Base-by-base conservation (phyloP, 2,113 vertebrate species). In the Elephas maximus region DNA sequence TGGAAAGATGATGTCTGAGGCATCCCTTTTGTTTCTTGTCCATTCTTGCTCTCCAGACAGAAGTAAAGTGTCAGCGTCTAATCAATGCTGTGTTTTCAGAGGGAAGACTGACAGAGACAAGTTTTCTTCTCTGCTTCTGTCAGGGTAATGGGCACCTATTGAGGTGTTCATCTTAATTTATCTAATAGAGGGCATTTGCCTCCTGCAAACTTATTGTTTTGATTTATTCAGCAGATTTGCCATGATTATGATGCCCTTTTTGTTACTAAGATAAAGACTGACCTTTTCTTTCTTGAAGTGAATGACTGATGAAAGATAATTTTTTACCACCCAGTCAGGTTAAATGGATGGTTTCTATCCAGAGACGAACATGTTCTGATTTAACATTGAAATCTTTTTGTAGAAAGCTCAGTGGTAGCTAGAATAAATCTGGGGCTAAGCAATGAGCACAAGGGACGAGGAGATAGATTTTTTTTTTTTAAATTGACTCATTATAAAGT, bases 301-400 rank as follows among this genome's bases (percentile, higher is more conserved):
- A 95, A 91, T 97, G 94, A 94, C 65, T 90, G 73, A 95, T 96
- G 84, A 96, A 69, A 95, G 87, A 95, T 37, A 71, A 57, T 53
- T 82, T 57, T 71, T 79, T 24, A 92, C 74, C 20, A 67, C 33
- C n/a, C 15, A 26, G 33, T 91, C 44, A n/a, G 57, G 41, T 92
- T 98, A 95, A 95, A 95, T 97, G 69, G 60, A 88, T 93, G 53
- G 73, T 88, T 95, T 97, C 67, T 96, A 33, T 93, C 62, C 37
- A 96, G 88, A 62, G 85, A 96, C 67, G n/a, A 80, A 21, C 33
- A n/a, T 2, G 0, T 85, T 96, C 77, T 86, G 77, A 94, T 91
- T 96, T 92, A 93, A 96, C 48, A 96, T 91, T 0, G 8, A 85
- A 94, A 94, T 96, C 20, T 96, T 41, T 94, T 94, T 95, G 78